Conservation (phyloP, 2,113 vertebrate genomes). For the Lasiurus cinereus region DNA sequence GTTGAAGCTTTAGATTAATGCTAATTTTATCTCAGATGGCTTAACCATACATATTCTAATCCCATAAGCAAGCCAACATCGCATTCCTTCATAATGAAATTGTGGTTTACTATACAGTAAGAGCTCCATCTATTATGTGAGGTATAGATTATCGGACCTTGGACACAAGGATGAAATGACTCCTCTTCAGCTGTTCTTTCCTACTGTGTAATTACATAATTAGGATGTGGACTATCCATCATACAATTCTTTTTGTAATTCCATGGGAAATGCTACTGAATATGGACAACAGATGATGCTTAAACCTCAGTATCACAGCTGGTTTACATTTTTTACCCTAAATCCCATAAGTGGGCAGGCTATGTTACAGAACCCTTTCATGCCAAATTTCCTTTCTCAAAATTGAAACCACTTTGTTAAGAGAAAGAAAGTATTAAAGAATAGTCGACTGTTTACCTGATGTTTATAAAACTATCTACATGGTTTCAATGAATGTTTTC, state of each 20-base stretch:
- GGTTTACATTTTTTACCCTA: slow-evolving; percentile 80
- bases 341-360: slow-evolving; percentile 77
- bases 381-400: slow-evolving; percentile 79
- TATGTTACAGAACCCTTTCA: slow-evolving; percentile 77
- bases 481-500: not conserved
- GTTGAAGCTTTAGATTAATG: slow-evolving; percentile 64
- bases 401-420: slow-evolving; percentile 75
- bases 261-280: slow-evolving; percentile 83
- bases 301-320: slow-evolving; percentile 81
- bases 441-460: slow-evolving; percentile 54
- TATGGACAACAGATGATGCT: slow-evolving; percentile 80
- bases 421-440: slow-evolving; percentile 61
- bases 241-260: slow-evolving; percentile 77
- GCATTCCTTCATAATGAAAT: slow-evolving; percentile 65
- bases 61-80: slow-evolving; percentile 56
- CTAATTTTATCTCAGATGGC: slow-evolving; percentile 54
- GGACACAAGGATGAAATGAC: slow-evolving; percentile 59
- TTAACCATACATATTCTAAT: slow-evolving; percentile 57
- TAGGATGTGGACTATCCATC: slow-evolving; percentile 80
- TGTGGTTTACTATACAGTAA: not conserved
- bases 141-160: slow-evolving; percentile 42
- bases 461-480: not conserved
- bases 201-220: slow-evolving; percentile 84
- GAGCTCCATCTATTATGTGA: slow-evolving; percentile 58
- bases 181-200: slow-evolving; percentile 80